phyloP scores from a whole-genome alignment of 2,888 invertebrate genomes.

The Caenorhabditis angaria region DNA sequence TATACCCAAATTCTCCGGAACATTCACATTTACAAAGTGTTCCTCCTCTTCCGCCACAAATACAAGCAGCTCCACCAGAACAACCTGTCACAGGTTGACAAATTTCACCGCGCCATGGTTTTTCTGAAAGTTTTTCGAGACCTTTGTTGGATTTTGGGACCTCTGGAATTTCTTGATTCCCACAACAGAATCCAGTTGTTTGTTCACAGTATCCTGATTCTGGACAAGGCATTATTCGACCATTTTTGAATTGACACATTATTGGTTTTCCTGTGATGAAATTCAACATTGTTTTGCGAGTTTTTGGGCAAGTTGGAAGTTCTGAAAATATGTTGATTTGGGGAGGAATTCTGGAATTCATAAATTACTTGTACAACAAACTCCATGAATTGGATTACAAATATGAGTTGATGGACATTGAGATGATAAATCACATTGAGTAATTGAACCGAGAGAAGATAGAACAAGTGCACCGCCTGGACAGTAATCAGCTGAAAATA shows the following conservation, averaged over 20 bases:
- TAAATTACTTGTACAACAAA: constrained; percentile 69
- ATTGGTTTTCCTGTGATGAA: constrained; percentile 56
- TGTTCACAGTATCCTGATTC: constrained; percentile 57
- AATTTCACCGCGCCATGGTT: constrained; percentile 45
- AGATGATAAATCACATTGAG: constrained; percentile 59
- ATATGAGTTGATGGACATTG: constrained; percentile 58
- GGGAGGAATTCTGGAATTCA: too few relatives aligned
- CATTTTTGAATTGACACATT: constrained; percentile 59
- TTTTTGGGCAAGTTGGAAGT: constrained; percentile 64
- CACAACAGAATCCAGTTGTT: constrained; percentile 65
- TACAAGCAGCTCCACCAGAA: constrained; percentile 60
- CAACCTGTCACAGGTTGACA: constrained; percentile 49
- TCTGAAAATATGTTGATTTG: constrained; percentile 59
- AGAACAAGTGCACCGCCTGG: constrained; percentile 63
- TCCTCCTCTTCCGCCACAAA: constrained; percentile 43
- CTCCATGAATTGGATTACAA: constrained; percentile 66
- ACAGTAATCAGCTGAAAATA: constrained; percentile 52
- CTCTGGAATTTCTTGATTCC: not conserved
- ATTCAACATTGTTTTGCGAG: constrained; percentile 61
- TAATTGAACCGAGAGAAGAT: constrained; percentile 48
- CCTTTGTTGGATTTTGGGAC: not conserved
- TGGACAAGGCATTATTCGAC: constrained; percentile 54
- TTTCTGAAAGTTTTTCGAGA: constrained; percentile 7
- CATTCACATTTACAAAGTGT: constrained; percentile 59
- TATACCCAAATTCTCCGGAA: constrained; percentile 63